Conservation (phyloP, 1,140 invertebrate species). For the Drosophila tani region DNA sequence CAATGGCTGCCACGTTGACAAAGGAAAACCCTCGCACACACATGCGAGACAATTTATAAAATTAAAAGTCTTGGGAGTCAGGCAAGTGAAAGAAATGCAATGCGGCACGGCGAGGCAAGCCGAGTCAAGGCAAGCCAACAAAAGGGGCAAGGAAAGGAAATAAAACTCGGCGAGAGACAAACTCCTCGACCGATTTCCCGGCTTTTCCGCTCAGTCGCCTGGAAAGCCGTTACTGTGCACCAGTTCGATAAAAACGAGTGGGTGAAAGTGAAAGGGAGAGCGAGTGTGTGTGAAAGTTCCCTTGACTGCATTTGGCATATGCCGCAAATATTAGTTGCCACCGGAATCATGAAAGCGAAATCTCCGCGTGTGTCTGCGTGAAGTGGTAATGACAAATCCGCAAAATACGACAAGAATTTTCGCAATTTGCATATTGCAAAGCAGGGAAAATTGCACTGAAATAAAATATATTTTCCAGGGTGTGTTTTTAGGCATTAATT, state of each 20-base stretch:
- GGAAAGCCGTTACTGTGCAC: slow-evolving; percentile 65
- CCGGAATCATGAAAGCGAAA: slow-evolving; percentile 9
- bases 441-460: background rate
- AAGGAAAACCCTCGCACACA: slow-evolving; percentile 25
- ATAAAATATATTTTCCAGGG: background rate
- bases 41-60: slow-evolving; percentile 57
- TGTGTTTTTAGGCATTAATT: too few species aligned
- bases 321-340: slow-evolving; percentile 33
- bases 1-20: slow-evolving; percentile 46
- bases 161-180: slow-evolving; percentile 28
- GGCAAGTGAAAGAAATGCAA: slow-evolving; percentile 56
- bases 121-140: slow-evolving; percentile 12
- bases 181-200: slow-evolving; percentile 37
- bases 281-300: slow-evolving; percentile 18
- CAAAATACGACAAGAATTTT: slow-evolving; percentile 13
- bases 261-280: slow-evolving; percentile 13
- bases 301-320: slow-evolving; percentile 48
- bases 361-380: slow-evolving; percentile 14
- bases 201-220: slow-evolving; percentile 44
- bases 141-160: slow-evolving; percentile 14
- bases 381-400: slow-evolving; percentile 54
- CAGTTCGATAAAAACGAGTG: slow-evolving; percentile 52
- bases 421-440: slow-evolving; percentile 44
- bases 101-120: slow-evolving; percentile 14
- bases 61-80: slow-evolving; percentile 56